Evolutionary conservation across 2,888 invertebrate species (phyloP), one percentile per base, ranked within the genome.

Genomic region (Agrilus cyanescens): DNA sequence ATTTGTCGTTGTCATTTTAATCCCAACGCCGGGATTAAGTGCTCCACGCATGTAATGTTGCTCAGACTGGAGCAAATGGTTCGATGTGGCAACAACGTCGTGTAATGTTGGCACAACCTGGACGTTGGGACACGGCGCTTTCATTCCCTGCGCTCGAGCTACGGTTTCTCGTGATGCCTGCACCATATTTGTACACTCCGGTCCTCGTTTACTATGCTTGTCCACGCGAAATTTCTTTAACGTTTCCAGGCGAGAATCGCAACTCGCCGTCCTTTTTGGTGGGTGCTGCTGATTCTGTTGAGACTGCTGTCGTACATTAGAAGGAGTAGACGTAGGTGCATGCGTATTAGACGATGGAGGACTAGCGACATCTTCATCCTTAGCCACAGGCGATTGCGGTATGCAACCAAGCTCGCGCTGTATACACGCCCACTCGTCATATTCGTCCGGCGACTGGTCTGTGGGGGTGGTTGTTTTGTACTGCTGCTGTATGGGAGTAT

Each of bases 391-490:
- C 3, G 25, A 25, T 25, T 53, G 52, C 4, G 70, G 69, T 31
- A 74, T 50, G 54, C 71, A 66, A 10, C 73, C 77, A 3, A 81
- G 63, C 54, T 80, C 81, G 41, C 78, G 74, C 53, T 80, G 78
- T 43, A 80, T 75, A 50, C 78, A 79, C 32, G 78, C 68, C 79
- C 80, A 80, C 57, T 79, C 79, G 57, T 80, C 80, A 52, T 76
- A 75, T 45, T 74, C 73, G 41, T 66, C 62, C 15, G 46, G 51
- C 4, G 43, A 39, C 13, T 44, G 49, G 12, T 44, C 44, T 10
- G 34, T 33, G 8, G 14, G 33, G 6, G 32, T 10, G 12, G 8
- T n/a, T 10, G 40, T 32, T 12, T 40, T 10, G 8, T 29, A 29
- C 12, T 39, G 15, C 12, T 38, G 12, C 20, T 32, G 29, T 25